phyloP scores from a whole-genome alignment of 2,888 invertebrate genomes.

The Dolichopus griseipennis region DNA sequence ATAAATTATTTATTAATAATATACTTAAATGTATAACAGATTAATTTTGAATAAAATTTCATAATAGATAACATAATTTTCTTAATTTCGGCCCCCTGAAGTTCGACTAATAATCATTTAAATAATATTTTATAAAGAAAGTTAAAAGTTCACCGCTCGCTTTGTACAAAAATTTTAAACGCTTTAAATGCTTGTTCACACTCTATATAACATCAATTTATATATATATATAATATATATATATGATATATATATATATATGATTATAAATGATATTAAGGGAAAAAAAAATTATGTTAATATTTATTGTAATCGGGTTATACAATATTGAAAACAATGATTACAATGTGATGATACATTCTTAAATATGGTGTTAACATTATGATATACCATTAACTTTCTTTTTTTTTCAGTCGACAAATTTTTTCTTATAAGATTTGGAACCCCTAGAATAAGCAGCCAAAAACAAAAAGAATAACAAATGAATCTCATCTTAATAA shows the following conservation, averaged over 20 bases:
- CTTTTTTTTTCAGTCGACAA: no score
- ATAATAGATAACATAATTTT: neutral
- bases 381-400: neutral
- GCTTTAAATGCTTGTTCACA: neutral
- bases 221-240: no score
- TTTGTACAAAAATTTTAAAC: neutral
- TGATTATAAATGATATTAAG: no score
- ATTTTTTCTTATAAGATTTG: no score
- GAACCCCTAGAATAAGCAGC: no score
- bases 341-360: neutral
- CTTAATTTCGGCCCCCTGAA: neutral
- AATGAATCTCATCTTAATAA: no score
- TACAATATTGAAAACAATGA: neutral
- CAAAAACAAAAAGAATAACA: no score
- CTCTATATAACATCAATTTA: neutral
- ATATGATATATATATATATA: no score
- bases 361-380: neutral
- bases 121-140: neutral
- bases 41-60: no score
- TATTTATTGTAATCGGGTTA: conserved; percentile 2
- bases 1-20: no score
- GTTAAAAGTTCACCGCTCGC: neutral
- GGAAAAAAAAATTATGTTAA: neutral
- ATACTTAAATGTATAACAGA: no score
- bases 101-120: neutral